Percentiles rank a stretch among this genome's conserved stretches.
Evolutionary conservation across 2,888 invertebrate genomes (phyloP).

Genomic region (Acronicta psi): DNA sequence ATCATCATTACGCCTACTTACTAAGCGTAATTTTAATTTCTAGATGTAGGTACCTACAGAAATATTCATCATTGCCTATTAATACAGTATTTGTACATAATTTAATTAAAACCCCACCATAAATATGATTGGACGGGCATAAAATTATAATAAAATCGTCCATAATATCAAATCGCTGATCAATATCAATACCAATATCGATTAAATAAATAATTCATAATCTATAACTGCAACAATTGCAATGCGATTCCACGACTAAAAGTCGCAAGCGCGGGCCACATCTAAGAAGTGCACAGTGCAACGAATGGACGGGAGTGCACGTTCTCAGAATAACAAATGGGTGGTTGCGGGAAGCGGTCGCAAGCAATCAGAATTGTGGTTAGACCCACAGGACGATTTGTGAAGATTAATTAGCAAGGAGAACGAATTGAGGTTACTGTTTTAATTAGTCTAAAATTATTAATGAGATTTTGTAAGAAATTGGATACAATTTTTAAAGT

Average conservation of each 20-base stretch:
- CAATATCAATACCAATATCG: constrained; percentile 29
- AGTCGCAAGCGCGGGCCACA: constrained; percentile 53
- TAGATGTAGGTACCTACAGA: too few species aligned
- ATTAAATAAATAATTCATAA: constrained; percentile 59
- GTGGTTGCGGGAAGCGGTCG: constrained; percentile 64
- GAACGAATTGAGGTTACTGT: constrained; percentile 55
- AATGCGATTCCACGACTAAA: constrained; percentile 46
- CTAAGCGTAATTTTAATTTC: too few species aligned
- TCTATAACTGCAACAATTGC: constrained; percentile 37
- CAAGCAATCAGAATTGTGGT: constrained; percentile 73
- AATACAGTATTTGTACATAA: constrained; percentile 14
- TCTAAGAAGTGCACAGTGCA: constrained; percentile 73
- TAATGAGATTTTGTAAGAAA: constrained; percentile 18
- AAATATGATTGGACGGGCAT: constrained; percentile 27
- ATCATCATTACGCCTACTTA: too few species aligned
- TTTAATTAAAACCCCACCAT: constrained; percentile 29
- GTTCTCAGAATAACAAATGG: constrained; percentile 77
- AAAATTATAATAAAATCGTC: constrained; percentile 25
- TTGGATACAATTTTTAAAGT: too few species aligned
- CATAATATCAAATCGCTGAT: constrained; percentile 36
- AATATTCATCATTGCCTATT: not conserved
- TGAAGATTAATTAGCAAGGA: constrained; percentile 78
- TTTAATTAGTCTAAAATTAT: constrained; percentile 52
- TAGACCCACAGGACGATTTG: constrained; percentile 67
- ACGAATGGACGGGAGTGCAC: constrained; percentile 77